Evolutionary conservation across 1,140 invertebrate genomes (phyloP).

Genomic region (Pinna nobilis): DNA sequence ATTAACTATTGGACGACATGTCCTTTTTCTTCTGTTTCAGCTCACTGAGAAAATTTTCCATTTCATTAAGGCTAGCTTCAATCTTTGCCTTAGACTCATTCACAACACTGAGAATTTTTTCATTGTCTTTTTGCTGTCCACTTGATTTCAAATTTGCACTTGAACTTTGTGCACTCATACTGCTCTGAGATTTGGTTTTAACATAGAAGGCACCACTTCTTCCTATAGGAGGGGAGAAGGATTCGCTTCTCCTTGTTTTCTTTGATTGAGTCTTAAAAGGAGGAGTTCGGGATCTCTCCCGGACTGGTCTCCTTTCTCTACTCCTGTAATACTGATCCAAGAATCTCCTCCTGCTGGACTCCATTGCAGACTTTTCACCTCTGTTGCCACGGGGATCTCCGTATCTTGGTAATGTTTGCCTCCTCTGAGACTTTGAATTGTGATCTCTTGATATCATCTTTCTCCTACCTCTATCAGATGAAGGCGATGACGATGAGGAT

Average conservation of each 20-base stretch:
- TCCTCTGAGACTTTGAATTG: background rate
- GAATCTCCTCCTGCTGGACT: background rate
- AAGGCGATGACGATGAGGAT: background rate
- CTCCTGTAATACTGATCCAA: background rate
- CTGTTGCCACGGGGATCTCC: background rate
- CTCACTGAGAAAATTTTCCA: no score
- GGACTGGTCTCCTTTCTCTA: background rate
- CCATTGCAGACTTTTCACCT: background rate
- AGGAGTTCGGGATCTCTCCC: slow-evolving; percentile 24
- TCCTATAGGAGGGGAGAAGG: background rate
- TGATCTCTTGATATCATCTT: background rate
- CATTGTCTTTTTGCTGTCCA: no score
- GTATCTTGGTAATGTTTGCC: background rate
- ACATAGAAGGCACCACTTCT: background rate
- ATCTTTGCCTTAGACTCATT: no score
- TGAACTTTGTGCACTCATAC: no score
- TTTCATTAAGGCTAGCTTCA: no score
- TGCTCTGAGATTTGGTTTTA: no score
- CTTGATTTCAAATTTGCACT: no score
- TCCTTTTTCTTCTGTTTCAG: no score
- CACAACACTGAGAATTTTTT: no score
- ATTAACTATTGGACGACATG: no score
- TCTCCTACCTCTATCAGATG: background rate
- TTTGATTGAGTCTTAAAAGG: background rate
- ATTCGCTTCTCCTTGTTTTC: background rate